Evolutionary conservation across 2,797 vertebrate genomes (phyloP).

Genomic region (Microcaecilia unicolor): DNA sequence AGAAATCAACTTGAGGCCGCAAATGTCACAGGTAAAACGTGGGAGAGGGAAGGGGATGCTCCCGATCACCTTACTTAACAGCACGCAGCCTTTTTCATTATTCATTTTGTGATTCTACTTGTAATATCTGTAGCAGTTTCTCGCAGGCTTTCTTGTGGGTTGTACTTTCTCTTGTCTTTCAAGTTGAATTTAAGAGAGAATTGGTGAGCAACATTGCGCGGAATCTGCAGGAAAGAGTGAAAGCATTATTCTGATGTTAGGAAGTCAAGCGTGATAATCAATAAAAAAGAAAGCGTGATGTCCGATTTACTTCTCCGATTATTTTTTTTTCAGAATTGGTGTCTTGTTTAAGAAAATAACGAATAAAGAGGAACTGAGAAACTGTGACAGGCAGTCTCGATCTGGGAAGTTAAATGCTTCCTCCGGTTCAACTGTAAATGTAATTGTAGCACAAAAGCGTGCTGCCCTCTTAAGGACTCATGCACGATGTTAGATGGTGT

Average conservation of each 20-base stretch:
- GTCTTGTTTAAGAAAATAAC: too few species aligned
- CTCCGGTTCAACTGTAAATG: conserved; percentile 14
- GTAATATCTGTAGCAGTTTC: conserved; percentile 21
- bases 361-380: conserved; percentile 30
- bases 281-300: too few species aligned
- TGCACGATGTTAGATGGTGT: too few species aligned
- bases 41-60: neutral
- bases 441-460: neutral
- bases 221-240: neutral
- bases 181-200: neutral
- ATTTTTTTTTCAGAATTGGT: neutral
- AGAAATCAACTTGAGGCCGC: conserved; percentile 90
- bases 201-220: neutral
- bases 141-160: conserved; percentile 4
- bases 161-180: neutral
- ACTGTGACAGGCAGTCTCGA: neutral
- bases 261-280: too few species aligned
- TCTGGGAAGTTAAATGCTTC: conserved; percentile 18
- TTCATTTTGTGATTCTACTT: conserved; percentile 29
- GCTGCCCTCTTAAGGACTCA: neutral
- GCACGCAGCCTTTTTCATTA: neutral
- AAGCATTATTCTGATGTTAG: neutral
- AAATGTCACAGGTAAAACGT: conserved; percentile 88
- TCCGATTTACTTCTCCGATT: too few species aligned
- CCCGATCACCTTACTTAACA: neutral